Percentiles rank a stretch among this genome's conserved stretches.
These are phyloP conservation scores for Aplysina aerophoba DNA, from an alignment of 37 sponge, comb jelly and placozoan species.

Conservation along the genomic window DNA sequence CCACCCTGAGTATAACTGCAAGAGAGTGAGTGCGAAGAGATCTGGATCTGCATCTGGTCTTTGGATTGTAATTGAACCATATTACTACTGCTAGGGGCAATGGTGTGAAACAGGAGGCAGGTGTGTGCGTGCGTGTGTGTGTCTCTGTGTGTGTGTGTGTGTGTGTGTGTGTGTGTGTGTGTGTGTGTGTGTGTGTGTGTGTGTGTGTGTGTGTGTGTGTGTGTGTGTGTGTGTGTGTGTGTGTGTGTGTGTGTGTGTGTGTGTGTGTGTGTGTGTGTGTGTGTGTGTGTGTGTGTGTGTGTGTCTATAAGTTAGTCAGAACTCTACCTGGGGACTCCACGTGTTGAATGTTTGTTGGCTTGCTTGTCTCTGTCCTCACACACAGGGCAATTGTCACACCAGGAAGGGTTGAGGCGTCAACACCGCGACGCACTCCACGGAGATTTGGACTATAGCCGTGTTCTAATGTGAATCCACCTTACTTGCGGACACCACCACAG, in stretches of 20 bases:
- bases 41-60: no score
- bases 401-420: slow-evolving; percentile 68
- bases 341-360: no score
- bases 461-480: neutral
- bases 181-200: neutral
- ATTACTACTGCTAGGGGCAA: slow-evolving; percentile 1
- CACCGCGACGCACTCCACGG: slow-evolving; percentile 77
- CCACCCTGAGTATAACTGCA: no score
- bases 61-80: no score
- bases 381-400: slow-evolving; percentile 76
- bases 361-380: neutral
- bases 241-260: neutral
- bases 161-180: neutral
- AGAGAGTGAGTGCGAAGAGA: neutral
- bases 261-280: neutral
- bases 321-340: no score
- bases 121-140: slow-evolving; percentile 10
- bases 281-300: neutral
- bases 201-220: neutral
- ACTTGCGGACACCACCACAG: neutral
- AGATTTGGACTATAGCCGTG: slow-evolving; percentile 73
- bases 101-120: slow-evolving; percentile 62
- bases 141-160: neutral
- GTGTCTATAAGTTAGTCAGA: no score
- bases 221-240: neutral